Conservation (phyloP, 2,888 invertebrate species). For the Aproaerema taeniolella region DNA sequence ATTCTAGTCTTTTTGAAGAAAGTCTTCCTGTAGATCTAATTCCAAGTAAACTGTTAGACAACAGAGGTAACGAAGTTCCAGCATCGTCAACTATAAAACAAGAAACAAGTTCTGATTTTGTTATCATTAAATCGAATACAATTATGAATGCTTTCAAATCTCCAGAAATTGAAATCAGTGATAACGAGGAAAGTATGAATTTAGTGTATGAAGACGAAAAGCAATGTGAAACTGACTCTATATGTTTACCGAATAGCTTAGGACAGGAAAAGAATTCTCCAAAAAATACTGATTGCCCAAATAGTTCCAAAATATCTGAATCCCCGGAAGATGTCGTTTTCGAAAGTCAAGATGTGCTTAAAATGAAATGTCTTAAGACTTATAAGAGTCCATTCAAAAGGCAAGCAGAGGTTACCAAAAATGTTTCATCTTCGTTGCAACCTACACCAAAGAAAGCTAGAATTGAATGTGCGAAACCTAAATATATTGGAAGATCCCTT, state of each 20-base stretch:
- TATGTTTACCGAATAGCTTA: too few species aligned
- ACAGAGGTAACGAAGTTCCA: slow-evolving; percentile 27
- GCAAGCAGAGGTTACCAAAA: slow-evolving; percentile 21
- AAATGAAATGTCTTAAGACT: slow-evolving; percentile 28
- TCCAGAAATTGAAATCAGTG: slow-evolving; percentile 34
- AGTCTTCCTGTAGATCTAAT: slow-evolving; percentile 74
- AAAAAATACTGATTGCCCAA: too few species aligned
- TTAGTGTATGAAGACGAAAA: slow-evolving; percentile 53
- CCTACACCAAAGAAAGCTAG: slow-evolving; percentile 38
- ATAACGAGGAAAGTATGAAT: slow-evolving; percentile 56
- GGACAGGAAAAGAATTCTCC: too few species aligned
- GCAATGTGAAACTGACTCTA: slow-evolving; percentile 26
- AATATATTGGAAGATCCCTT: too few species aligned
- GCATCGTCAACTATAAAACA: slow-evolving; percentile 17
- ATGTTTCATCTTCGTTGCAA: slow-evolving; percentile 21
- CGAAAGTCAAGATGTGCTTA: slow-evolving; percentile 37
- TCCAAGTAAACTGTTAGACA: slow-evolving; percentile 63
- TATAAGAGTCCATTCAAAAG: slow-evolving; percentile 47
- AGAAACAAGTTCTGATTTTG: slow-evolving; percentile 27
- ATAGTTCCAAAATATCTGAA: slow-evolving; percentile 23
- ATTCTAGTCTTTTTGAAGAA: slow-evolving; percentile 77
- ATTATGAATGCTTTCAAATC: slow-evolving; percentile 51
- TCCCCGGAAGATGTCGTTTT: slow-evolving; percentile 32
- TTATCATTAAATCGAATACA: slow-evolving; percentile 41
- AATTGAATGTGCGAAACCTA: too few species aligned